phyloP scores from a whole-genome alignment of 2,113 vertebrate species.

The Antigone vipio region DNA sequence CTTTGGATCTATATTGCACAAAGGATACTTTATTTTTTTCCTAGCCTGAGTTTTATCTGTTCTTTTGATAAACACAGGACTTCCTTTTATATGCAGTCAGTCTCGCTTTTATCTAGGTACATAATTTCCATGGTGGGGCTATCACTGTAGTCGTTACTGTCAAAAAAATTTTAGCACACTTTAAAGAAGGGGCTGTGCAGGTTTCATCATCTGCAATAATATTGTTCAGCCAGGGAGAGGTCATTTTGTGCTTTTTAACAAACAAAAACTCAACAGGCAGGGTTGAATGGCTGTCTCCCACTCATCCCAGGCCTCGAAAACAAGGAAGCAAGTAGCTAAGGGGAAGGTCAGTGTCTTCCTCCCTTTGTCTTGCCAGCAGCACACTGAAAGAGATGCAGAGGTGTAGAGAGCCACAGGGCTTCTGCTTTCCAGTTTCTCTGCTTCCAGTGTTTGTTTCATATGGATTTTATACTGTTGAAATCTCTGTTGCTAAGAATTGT shows the following conservation, averaged over 20 bases:
- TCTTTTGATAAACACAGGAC: background rate
- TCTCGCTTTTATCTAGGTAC: background rate
- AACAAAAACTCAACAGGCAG: background rate
- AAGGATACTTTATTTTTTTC: background rate
- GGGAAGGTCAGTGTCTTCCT: background rate
- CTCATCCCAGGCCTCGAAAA: background rate
- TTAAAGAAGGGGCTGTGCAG: background rate
- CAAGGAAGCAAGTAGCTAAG: background rate
- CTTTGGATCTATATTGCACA: background rate
- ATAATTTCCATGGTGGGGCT: background rate
- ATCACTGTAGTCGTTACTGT: background rate
- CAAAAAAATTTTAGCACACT: background rate
- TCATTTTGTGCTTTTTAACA: background rate
- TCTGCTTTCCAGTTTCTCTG: background rate
- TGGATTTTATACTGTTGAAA: background rate
- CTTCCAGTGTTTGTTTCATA: background rate
- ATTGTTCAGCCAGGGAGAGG: background rate
- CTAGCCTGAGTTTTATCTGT: background rate
- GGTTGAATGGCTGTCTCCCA: background rate
- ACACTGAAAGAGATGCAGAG: background rate
- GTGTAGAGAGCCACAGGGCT: background rate
- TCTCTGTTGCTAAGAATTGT: background rate
- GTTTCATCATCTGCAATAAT: background rate
- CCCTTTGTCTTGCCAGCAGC: background rate
- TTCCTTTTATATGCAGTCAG: background rate